Conservation (phyloP, 1,140 invertebrate species). For the Dendrolimus punctatus region DNA sequence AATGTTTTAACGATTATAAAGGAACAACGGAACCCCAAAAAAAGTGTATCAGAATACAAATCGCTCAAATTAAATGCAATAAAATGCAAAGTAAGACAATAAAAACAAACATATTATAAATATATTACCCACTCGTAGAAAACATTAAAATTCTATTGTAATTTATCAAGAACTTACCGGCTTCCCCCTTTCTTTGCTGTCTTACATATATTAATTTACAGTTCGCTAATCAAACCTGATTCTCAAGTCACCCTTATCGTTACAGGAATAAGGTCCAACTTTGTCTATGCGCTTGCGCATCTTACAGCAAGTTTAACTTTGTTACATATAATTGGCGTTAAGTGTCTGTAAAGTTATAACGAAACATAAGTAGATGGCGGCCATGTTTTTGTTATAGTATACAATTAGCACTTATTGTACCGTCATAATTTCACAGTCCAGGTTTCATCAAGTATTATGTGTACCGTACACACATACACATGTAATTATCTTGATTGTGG, state of each 20-base stretch:
- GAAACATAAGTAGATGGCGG: slow-evolving; percentile 61
- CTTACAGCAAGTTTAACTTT: slow-evolving; percentile 11
- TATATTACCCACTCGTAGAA: slow-evolving; percentile 55
- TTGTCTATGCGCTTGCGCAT: slow-evolving; percentile 2
- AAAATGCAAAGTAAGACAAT: slow-evolving; percentile 62
- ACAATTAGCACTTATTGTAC: slow-evolving; percentile 54
- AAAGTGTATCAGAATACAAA: slow-evolving; percentile 38
- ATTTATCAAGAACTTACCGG: slow-evolving; percentile 55
- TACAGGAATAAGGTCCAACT: slow-evolving; percentile 17
- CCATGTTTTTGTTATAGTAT: slow-evolving; percentile 41
- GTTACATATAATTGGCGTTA: slow-evolving; percentile 57
- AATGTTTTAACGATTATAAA: background rate
- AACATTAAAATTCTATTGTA: slow-evolving; percentile 66
- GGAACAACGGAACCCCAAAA: slow-evolving; percentile 13
- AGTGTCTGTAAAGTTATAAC: slow-evolving; percentile 66
- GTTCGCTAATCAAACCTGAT: background rate
- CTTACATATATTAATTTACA: slow-evolving; percentile 4
- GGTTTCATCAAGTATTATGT: slow-evolving; percentile 21
- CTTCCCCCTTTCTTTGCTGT: slow-evolving; percentile 46
- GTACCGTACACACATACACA: slow-evolving; percentile 17
- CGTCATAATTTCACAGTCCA: slow-evolving; percentile 39
- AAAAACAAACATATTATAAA: slow-evolving; percentile 69
- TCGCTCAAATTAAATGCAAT: slow-evolving; percentile 58
- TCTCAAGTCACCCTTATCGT: slow-evolving; percentile 9
- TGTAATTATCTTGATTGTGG: slow-evolving; percentile 38